Base-by-base conservation (phyloP, 2,797 vertebrate species). In the Pseudomugil tenellus region DNA sequence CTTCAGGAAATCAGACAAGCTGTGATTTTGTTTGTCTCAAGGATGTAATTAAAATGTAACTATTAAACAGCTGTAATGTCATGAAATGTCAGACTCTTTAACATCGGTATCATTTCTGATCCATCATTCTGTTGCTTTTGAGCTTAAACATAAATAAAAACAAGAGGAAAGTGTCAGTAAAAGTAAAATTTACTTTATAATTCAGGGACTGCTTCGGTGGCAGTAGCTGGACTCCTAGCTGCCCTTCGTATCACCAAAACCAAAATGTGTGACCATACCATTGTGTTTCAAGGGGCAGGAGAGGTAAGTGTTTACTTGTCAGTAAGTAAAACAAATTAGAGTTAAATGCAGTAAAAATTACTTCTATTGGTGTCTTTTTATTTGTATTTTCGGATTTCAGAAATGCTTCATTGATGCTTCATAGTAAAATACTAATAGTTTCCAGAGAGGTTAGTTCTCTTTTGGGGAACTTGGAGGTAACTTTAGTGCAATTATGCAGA, bases 261-360 rank as follows among this genome's bases (percentile, higher is more conserved):
- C 93, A 98, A 93, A 85, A 94, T 99, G 85, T 94, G 92, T 1
- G 95, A 99, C 87, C 98, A 99, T 57, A 98, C 92, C 25, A 81
- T 99, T 8, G 84, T 99, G 39, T 99, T 99, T 89, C 98, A 99
- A 90, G 98, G 98, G 75, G 98, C 98, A 77, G 98, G 98, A 57
- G 98, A 99, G 95, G 98, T 99, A 84, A 3, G 86, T 72, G 37
- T n/a, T 16, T 26, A n/a, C 10, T 14, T 16, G 12, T 46, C 13
- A n/a, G 11, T 14, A 28, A 58, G 34, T n/a, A 3, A 29, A 41
- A 13, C 41, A 10, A 46, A 59, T 13, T 59, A 21, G 2, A 41
- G n/a, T 17, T 39, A 39, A 19, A 10, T 9, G 41, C 7, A 4
- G n/a, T 43, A 29, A 59, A 29, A 39, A 41, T 3, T 6, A 6